A percentile compares a stretch with the other conserved stretches of the same genome.
phyloP scores from a whole-genome alignment of 2,797 vertebrate genomes.

The Paramormyrops hopkinsi region DNA sequence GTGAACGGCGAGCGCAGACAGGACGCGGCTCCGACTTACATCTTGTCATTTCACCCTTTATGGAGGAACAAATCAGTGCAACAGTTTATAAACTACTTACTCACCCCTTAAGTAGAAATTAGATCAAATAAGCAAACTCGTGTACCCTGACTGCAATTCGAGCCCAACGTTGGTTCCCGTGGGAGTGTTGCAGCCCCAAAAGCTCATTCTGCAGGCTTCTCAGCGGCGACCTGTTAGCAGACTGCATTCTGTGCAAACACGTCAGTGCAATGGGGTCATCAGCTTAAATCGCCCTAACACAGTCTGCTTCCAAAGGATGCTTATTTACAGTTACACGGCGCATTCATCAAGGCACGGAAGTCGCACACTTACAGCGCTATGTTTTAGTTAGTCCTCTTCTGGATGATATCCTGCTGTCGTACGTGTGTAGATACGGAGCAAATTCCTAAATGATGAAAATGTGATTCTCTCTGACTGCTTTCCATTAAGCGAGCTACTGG shows the following conservation, averaged over 20 bases:
- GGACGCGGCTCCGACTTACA: slow-evolving; percentile 17
- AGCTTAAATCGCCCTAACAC: neutral
- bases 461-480: neutral
- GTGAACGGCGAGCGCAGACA: neutral
- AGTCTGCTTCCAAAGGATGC: neutral
- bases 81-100: neutral
- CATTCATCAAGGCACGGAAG: neutral
- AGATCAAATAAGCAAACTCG: neutral
- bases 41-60: slow-evolving; percentile 34
- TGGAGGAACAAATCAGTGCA: neutral
- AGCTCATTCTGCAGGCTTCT: slow-evolving; percentile 57
- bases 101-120: neutral
- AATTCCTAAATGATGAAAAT: neutral
- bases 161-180: neutral
- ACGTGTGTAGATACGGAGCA: neutral
- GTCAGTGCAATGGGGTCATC: neutral
- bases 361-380: slow-evolving; percentile 5
- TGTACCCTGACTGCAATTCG: slow-evolving; percentile 7
- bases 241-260: slow-evolving; percentile 22
- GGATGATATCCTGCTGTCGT: neutral
- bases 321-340: neutral
- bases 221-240: slow-evolving; percentile 49
- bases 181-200: slow-evolving; percentile 24
- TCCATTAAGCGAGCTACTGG: neutral
- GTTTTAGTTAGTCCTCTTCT: neutral